Evolutionary conservation across 1,140 invertebrate species (phyloP).

Genomic region (Eupristina koningsbergeri): DNA sequence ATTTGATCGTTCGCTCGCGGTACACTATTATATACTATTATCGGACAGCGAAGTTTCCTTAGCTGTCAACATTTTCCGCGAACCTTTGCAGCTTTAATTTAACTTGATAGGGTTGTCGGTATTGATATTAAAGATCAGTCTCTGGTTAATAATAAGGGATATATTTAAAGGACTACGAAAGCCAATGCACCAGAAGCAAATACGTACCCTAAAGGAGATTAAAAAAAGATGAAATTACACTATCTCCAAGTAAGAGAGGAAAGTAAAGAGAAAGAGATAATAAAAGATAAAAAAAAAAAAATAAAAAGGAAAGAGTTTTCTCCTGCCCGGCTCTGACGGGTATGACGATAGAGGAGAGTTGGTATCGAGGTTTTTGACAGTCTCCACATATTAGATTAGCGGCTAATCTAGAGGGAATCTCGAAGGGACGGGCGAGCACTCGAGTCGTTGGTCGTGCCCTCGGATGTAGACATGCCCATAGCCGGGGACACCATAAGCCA

Average conservation of each 20-base stretch:
- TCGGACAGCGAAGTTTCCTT: neutral
- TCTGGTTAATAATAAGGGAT: neutral
- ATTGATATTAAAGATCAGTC: neutral
- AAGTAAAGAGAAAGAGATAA: neutral
- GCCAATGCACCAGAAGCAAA: neutral
- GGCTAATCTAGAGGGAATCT: neutral
- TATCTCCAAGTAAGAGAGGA: neutral
- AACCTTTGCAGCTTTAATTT: neutral
- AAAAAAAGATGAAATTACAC: neutral
- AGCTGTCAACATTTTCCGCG: slow-evolving; percentile 3
- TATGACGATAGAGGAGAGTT: neutral
- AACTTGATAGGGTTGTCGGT: neutral
- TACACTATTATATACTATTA: neutral
- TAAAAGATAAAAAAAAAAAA: too few relatives aligned
- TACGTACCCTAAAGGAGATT: slow-evolving; percentile 1
- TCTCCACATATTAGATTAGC: neutral
- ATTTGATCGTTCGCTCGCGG: too few relatives aligned
- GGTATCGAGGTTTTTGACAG: neutral
- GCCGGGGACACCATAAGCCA: neutral
- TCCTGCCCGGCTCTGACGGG: neutral
- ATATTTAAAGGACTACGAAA: neutral
- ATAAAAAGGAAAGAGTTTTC: neutral
- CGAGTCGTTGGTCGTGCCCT: too few relatives aligned
- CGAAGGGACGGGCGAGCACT: too few relatives aligned
- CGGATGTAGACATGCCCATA: neutral